Conservation (phyloP, 37 sponge, comb jelly and placozoan genomes). For the Beroe ovata region DNA sequence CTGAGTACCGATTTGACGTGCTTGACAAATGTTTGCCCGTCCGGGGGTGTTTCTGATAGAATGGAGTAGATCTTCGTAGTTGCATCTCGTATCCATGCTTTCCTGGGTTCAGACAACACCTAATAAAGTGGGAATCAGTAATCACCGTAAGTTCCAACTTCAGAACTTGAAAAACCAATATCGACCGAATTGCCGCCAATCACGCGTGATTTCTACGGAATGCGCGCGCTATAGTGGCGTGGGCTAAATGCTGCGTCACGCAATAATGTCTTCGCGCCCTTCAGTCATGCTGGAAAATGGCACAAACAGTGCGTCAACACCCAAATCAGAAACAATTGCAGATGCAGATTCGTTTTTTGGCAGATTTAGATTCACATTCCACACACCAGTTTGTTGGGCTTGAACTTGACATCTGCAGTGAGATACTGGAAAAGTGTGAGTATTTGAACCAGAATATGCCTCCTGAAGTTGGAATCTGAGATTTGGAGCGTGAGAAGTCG, state of each 20-base stretch:
- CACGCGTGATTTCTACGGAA: no score
- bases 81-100: slow-evolving; percentile 74
- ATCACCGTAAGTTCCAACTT: no score
- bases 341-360: no score
- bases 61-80: slow-evolving; percentile 81
- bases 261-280: no score
- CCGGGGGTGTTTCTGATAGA: slow-evolving; percentile 90
- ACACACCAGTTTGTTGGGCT: slow-evolving; percentile 62
- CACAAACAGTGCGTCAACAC: no score
- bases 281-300: no score
- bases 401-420: slow-evolving; percentile 86
- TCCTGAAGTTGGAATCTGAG: slow-evolving; percentile 83
- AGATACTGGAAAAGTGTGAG: slow-evolving; percentile 95
- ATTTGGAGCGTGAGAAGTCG: slow-evolving; percentile 91
- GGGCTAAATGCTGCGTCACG: no score
- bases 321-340: no score
- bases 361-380: background rate
- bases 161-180: no score
- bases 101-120: slow-evolving; percentile 75
- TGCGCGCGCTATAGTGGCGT: no score
- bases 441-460: slow-evolving; percentile 90
- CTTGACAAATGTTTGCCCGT: slow-evolving; percentile 79
- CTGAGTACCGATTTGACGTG: slow-evolving; percentile 74
- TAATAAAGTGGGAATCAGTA: no score
- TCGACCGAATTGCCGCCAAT: no score